phyloP scores from a whole-genome alignment of 2,888 invertebrate genomes.

The Penaeus monodon region DNA sequence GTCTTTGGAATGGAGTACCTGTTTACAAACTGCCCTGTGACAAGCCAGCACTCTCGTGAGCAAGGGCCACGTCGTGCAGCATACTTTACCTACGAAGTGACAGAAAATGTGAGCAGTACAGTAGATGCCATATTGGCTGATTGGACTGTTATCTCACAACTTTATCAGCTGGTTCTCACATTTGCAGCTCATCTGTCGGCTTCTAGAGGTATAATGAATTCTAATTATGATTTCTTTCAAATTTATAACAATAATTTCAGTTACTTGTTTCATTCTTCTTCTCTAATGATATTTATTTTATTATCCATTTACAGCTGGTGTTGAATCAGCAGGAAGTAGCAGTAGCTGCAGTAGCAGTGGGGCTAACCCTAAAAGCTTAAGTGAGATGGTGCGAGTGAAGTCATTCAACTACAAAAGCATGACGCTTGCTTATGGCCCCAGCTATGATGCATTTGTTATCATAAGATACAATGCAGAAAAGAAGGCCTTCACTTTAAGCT shows the following conservation, averaged over 20 bases:
- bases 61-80: conserved; percentile 88
- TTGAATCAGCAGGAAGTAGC: conserved; percentile 56
- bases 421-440: conserved; percentile 88
- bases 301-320: conserved; percentile 32
- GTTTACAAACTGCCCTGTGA: conserved; percentile 84
- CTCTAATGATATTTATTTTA: neutral
- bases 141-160: conserved; percentile 92
- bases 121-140: conserved; percentile 89
- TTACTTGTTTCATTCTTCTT: neutral
- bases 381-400: conserved; percentile 84
- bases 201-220: conserved; percentile 38
- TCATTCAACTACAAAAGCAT: conserved; percentile 94
- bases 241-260: neutral
- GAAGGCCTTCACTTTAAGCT: conserved; percentile 82
- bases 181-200: conserved; percentile 54
- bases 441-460: conserved; percentile 85
- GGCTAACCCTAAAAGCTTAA: conserved; percentile 69
- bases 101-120: conserved; percentile 83
- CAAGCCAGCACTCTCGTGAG: conserved; percentile 85
- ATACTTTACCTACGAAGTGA: conserved; percentile 90
- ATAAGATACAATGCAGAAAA: conserved; percentile 83
- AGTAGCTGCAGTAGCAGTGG: conserved; percentile 67
- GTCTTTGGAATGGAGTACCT: conserved; percentile 80
- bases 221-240: conserved; percentile 9
- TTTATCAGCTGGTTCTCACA: conserved; percentile 81